Evolutionary conservation across 2,797 vertebrate genomes (phyloP), one percentile per base, ranked within the genome.

Genomic region (Adrianichthys oophorus): DNA sequence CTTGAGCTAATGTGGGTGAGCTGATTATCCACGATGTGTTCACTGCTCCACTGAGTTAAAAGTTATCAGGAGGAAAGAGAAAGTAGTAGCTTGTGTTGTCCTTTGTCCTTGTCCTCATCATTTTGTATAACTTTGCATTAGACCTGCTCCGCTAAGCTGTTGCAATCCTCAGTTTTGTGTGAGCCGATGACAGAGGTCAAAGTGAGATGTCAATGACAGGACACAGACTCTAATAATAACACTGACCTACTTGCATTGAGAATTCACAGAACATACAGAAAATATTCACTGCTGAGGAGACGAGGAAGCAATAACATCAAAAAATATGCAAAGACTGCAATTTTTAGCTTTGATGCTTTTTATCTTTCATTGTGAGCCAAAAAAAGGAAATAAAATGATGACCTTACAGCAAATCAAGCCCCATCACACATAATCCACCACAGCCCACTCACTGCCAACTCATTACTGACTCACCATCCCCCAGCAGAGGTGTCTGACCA

Each of bases 211-310:
- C 83, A 81, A 48, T 51, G 49, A 61, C 52, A 63, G 85, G 76
- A 80, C 85, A 68, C 50, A 13, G 51, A 17, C 53, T 75, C 79
- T 83, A 84, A 82, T 82, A 83, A 87, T 85, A 87, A 59, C 73
- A 19, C 23, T 63, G 81, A 63, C 81, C 79, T 73, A 81, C 64
- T 80, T 86, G 68, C 73, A 80, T 57, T 16, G 24, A 74, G 66
- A 68, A 49, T 64, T 79, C 60, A 79, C 8, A 46, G 68, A 63
- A 69, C 60, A 65, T 74, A 59, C 62, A 63, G 65, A 15, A 59
- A 51, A 40, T 41, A 52, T 6, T 62, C 37, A 58, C 50, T 52
- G 58, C 62, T 19, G 67, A 46, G 61, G 37, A 59, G n/a, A 19
- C 15, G 14, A 49, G 43, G 53, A 46, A 48, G 43, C 37, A 4